phyloP scores from a whole-genome alignment of 2,797 vertebrate genomes.

The Telmatherina bonti region DNA sequence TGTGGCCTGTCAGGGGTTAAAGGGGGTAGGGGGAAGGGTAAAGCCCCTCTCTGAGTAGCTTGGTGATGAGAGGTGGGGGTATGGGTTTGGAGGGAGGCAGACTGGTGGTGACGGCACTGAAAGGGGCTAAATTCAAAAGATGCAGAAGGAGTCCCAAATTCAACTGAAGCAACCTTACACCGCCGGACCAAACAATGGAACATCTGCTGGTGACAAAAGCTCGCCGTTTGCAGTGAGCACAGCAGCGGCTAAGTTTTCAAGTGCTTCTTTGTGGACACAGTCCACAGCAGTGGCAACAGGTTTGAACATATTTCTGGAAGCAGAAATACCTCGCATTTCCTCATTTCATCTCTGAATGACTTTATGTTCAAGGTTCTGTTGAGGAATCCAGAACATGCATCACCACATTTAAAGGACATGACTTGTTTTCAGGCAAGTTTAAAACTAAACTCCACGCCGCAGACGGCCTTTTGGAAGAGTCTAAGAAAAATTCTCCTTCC shows the following conservation, averaged over 20 bases:
- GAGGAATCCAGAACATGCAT: background rate
- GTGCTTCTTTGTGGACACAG: constrained; percentile 10
- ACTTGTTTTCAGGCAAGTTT: background rate
- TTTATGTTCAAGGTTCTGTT: background rate
- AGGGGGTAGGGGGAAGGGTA: constrained; percentile 66
- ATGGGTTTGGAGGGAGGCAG: constrained; percentile 27
- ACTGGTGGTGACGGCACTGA: constrained; percentile 55
- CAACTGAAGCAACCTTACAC: constrained; percentile 79
- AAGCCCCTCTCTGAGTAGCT: constrained; percentile 61
- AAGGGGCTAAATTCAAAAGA: constrained; percentile 79
- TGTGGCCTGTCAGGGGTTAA: constrained; percentile 68
- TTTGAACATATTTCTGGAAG: constrained; percentile 27
- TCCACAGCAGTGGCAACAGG: constrained; percentile 49
- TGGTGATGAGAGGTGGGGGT: constrained; percentile 18
- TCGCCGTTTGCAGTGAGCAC: constrained; percentile 39
- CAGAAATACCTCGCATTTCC: constrained; percentile 2
- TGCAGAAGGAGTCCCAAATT: constrained; percentile 80
- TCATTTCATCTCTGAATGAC: background rate
- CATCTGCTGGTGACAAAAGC: constrained; percentile 80
- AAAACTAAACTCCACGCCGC: background rate
- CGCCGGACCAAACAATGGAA: constrained; percentile 72
- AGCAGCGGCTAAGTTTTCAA: constrained; percentile 29
- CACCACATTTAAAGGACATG: background rate
- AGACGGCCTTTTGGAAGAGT: too few species aligned
- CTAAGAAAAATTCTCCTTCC: too few species aligned